Conservation (phyloP, 2,797 vertebrate species). For the Myotis planiceps region DNA sequence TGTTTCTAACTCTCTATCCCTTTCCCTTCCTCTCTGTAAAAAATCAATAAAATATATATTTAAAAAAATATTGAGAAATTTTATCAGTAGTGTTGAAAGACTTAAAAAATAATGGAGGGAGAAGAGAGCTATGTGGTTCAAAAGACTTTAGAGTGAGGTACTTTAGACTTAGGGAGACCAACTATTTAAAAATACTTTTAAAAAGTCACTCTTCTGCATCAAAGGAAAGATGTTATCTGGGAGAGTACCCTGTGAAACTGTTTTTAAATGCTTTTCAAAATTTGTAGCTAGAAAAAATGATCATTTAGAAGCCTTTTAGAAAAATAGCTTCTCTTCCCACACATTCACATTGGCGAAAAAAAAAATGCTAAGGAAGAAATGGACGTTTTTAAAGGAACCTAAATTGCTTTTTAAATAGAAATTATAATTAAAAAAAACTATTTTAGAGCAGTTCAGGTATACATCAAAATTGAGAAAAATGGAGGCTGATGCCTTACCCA, state of each 20-base stretch:
- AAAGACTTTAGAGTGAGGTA: conserved; percentile 8
- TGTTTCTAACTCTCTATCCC: too few species aligned
- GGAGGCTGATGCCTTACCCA: not conserved
- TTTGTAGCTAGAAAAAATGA: conserved; percentile 55
- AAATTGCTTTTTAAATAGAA: not conserved
- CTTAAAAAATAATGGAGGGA: not conserved
- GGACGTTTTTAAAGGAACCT: conserved; percentile 24
- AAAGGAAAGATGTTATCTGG: conserved; percentile 54
- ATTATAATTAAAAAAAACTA: not conserved
- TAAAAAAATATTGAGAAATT: not conserved
- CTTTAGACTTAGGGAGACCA: conserved; percentile 23
- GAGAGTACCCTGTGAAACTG: conserved; percentile 54
- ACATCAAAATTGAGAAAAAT: not conserved
- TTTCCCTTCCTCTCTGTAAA: too few species aligned
- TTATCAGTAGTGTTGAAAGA: conserved; percentile 3
- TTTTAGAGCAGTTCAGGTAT: not conserved
- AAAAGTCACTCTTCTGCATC: conserved; percentile 27
- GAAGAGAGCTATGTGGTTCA: not conserved
- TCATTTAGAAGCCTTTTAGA: conserved; percentile 57
- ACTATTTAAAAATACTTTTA: conserved; percentile 30
- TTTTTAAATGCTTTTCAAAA: conserved; percentile 70
- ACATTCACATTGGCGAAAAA: conserved; percentile 41
- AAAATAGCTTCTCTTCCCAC: conserved; percentile 49
- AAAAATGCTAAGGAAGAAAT: conserved; percentile 54
- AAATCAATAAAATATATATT: too few species aligned